Conservation (phyloP, 2,888 invertebrate genomes). For the Tenthredo notha region DNA sequence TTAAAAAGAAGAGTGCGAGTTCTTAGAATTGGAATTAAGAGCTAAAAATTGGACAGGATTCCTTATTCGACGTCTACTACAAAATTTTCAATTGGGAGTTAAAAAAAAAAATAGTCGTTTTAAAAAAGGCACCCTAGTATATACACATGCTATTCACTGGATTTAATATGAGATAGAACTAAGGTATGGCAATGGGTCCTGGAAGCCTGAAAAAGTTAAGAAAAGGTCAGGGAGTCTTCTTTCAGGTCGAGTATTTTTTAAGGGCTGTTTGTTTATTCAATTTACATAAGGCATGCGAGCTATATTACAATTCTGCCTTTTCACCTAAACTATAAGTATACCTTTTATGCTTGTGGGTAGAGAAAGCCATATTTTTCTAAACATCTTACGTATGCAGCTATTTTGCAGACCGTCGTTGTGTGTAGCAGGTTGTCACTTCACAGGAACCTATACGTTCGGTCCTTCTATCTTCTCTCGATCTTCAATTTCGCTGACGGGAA, state of each 20-base stretch:
- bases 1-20: too few relatives aligned
- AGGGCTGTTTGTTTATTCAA: background rate
- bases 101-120: too few relatives aligned
- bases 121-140: too few relatives aligned
- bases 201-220: background rate
- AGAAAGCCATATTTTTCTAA: background rate
- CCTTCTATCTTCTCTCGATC: constrained; percentile 7
- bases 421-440: background rate
- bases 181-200: background rate
- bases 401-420: background rate
- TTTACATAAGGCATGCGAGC: background rate
- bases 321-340: background rate
- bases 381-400: background rate
- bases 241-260: background rate
- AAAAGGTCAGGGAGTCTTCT: background rate
- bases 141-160: background rate
- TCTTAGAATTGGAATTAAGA: too few relatives aligned
- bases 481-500: constrained; percentile 43
- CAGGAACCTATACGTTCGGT: constrained; percentile 16
- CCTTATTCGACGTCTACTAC: too few relatives aligned
- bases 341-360: background rate
- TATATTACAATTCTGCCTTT: background rate
- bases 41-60: too few relatives aligned
- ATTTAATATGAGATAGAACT: background rate
- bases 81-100: too few relatives aligned